Evolutionary conservation across 30 jellyfish, hydroid and myxozoan genomes (phyloP), one percentile per base, ranked within the genome.

Genomic region (Aurelia aurita complex sp. Pacific): DNA sequence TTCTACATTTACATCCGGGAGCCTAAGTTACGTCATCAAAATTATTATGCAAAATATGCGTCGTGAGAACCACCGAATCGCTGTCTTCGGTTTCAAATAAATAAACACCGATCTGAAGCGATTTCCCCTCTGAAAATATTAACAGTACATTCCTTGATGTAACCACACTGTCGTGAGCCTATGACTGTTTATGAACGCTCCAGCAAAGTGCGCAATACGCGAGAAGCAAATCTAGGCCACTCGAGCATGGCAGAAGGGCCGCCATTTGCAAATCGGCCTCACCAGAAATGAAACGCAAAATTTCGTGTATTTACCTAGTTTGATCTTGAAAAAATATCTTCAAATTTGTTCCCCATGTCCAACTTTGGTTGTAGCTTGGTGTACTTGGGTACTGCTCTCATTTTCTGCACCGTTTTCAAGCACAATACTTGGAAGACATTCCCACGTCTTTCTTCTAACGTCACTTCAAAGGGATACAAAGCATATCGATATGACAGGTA

Each of bases 41-140:
- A 61, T 73, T 80, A 82, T 82, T 82, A 82, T 82, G 91, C 91
- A 82, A 82, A 82, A 82, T 82, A 82, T 82, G 91, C 91, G 91
- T 81, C 91, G 85, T 59, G 85, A 51, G 85, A 82, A 82, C 84
- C 85, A 82, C 76, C 91, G 91, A 82, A 82, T 82, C 91, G 85
- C 91, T 77, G 87, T 46, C 91, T 82, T 59, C 91, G 86, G 91
- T 82, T 82, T 82, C 91, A 69, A 68, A 82, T 80, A 38, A 82
- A 82, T 82, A 82, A 82, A 82, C 83, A 82, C 85, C 73, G 76
- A 82, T 62, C 32, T 69, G 91, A 79, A 82, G 82, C 82, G 82
- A 82, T 82, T 70, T 82, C 82, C 36, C 54, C 60, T 32, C 85
- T 71, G 73, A 82, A 82, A 54, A n/a, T 7, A 68, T 53, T 79